phyloP scores from a whole-genome alignment of 2,797 vertebrate genomes.

The Danio choprae region DNA sequence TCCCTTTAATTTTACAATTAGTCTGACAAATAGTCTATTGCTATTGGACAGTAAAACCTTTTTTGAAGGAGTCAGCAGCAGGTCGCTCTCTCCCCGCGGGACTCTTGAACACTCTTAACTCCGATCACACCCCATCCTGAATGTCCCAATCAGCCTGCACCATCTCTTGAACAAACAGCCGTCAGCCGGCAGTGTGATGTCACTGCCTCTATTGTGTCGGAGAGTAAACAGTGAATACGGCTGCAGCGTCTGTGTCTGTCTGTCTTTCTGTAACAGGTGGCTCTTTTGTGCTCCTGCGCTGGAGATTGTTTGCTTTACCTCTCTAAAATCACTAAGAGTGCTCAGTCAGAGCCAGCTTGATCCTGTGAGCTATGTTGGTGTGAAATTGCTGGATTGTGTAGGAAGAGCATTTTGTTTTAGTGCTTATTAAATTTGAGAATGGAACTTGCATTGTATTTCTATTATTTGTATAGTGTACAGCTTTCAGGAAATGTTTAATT shows the following conservation, averaged over 20 bases:
- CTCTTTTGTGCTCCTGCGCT: slow-evolving; percentile 47
- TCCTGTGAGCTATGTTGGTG: slow-evolving; percentile 30
- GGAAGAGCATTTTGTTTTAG: not conserved
- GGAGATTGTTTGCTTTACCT: slow-evolving; percentile 47
- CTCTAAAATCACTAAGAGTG: slow-evolving; percentile 34
- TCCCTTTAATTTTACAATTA: no score
- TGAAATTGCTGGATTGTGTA: not conserved
- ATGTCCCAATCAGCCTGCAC: not conserved
- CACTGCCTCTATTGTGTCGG: slow-evolving; percentile 31
- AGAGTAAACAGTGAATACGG: slow-evolving; percentile 53
- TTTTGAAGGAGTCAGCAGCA: not conserved
- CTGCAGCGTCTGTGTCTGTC: slow-evolving; percentile 25
- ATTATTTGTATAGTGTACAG: not conserved
- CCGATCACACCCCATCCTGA: slow-evolving; percentile 17
- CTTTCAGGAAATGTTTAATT: not conserved
- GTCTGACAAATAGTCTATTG: not conserved
- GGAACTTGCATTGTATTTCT: not conserved
- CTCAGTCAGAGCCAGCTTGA: slow-evolving; percentile 2
- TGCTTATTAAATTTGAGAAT: not conserved
- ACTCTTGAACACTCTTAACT: slow-evolving; percentile 2
- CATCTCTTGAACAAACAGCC: slow-evolving; percentile 43
- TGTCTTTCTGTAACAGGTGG: slow-evolving; percentile 46
- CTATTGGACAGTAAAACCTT: not conserved
- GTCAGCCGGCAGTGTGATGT: slow-evolving; percentile 18
- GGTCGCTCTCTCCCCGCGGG: not conserved